Evolutionary conservation across 2,888 invertebrate genomes (phyloP).

Genomic region (Andricus quercusramuli): DNA sequence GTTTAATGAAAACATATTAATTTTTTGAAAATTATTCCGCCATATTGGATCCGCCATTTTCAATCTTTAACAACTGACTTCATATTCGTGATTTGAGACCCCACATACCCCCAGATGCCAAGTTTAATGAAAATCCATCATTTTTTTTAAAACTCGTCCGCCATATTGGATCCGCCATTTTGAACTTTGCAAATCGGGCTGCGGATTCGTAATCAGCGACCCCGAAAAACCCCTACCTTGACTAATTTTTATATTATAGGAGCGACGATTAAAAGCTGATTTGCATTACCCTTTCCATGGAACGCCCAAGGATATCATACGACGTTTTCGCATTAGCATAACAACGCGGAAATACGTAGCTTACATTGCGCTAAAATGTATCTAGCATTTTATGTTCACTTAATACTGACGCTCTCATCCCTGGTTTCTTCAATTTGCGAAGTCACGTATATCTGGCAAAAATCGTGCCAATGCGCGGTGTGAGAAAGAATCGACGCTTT

Average conservation of each 20-base stretch:
- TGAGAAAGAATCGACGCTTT: slow-evolving; percentile 38
- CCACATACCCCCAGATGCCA: too few species aligned
- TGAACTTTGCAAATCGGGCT: too few species aligned
- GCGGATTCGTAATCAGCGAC: too few species aligned
- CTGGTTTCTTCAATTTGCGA: slow-evolving; percentile 45
- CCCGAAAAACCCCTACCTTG: too few species aligned
- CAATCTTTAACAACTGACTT: too few species aligned
- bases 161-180: too few species aligned
- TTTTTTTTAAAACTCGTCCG: too few species aligned
- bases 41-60: too few species aligned
- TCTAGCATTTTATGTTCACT: slow-evolving; percentile 27
- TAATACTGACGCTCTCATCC: slow-evolving; percentile 28
- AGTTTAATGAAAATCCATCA: too few species aligned
- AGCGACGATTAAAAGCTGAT: slow-evolving; percentile 10
- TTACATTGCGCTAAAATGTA: slow-evolving; percentile 39
- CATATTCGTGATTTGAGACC: too few species aligned
- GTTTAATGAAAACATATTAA: too few species aligned
- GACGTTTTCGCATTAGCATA: slow-evolving; percentile 40
- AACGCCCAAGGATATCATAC: slow-evolving; percentile 39
- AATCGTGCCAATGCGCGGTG: slow-evolving; percentile 33
- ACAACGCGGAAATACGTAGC: slow-evolving; percentile 40
- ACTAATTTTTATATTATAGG: neutral
- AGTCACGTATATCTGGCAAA: slow-evolving; percentile 35
- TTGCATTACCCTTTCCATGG: neutral
- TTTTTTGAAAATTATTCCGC: too few species aligned